Percentiles rank a stretch among this genome's conserved stretches.
phyloP scores from a whole-genome alignment of 2,888 invertebrate genomes.

The Cryptocheilus praepositus region DNA sequence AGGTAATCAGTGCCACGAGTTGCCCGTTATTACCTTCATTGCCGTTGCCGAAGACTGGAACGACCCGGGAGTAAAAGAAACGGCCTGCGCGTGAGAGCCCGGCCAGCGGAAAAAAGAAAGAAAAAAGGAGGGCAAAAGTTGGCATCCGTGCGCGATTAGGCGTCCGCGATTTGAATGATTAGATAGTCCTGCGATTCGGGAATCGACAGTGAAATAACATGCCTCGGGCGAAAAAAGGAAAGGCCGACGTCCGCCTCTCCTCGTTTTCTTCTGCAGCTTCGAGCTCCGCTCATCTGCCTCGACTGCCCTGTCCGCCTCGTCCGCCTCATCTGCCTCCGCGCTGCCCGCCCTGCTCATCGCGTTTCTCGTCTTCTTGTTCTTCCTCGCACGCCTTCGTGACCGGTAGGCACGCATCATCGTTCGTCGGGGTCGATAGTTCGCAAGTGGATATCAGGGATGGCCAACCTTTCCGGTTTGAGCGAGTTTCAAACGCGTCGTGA shows the following conservation, averaged over 20 bases:
- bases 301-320: too few species aligned
- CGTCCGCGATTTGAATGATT: conserved; percentile 69
- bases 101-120: conserved; percentile 3
- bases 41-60: conserved; percentile 23
- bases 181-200: conserved; percentile 60
- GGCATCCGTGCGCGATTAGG: conserved; percentile 31
- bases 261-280: neutral
- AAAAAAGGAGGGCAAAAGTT: conserved; percentile 2
- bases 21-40: conserved; percentile 35
- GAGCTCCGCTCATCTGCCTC: neutral
- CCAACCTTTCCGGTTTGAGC: too few species aligned
- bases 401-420: conserved; percentile 58
- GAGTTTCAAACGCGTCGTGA: too few species aligned
- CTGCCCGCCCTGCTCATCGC: too few species aligned
- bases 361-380: neutral
- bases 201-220: conserved; percentile 65
- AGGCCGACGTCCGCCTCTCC: neutral
- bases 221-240: conserved; percentile 43
- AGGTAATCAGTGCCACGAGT: conserved; percentile 36
- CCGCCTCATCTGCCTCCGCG: too few species aligned
- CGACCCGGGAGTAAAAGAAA: neutral
- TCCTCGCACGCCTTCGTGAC: conserved; percentile 57
- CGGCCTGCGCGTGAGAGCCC: conserved; percentile 22
- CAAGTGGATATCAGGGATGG: conserved; percentile 8
- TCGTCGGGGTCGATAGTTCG: conserved; percentile 52